Base-by-base conservation (phyloP, 2,113 vertebrate species). In the Phylloscopus trochilus region DNA sequence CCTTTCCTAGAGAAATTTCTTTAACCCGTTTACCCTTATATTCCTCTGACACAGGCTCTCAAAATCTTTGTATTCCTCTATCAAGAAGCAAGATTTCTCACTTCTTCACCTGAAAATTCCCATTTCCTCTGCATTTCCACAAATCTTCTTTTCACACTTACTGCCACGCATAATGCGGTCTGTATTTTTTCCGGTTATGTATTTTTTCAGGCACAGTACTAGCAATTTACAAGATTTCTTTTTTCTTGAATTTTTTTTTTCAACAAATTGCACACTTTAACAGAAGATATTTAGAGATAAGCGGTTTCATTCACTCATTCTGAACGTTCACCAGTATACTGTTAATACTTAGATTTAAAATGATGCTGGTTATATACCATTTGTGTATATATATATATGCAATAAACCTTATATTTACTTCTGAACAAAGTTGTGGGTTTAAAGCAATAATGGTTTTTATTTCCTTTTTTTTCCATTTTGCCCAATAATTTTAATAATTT, bases 151-250 rank as follows among this genome's bases (percentile, higher is more conserved):
- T 66, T 81, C 46, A 67, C 3, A 2, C 3, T 35, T 75, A 33
- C 8, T 59, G 23, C 2, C 35, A 46, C 1, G 0, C 2, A 17
- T 53, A 62, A 66, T 49, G 1, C 55, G 3, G 9, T 15, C 5
- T 63, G 7, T 26, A 12, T 41, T 76, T 90, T 86, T 62, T 89
- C 52, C 70, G 12, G 30, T 30, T 0, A 43, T 26, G 1, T 24
- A 22, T 47, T 84, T 84, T 92, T 83, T 64, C 37, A 83, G 55
- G n/a, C 2, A 24, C 0, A 7, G 2, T 37, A 22, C 44, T 68
- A 72, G 4, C 7, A 88, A 60, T 55, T 79, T 39, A 37, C 10
- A 81, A 68, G 3, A 2, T 80, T 87, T 39, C 7, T 64, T 58
- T 83, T 64, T 63, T 33, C 43, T 60, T 63, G 2, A 4, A 4